Evolutionary conservation across 2,113 vertebrate species (phyloP).

Genomic region (Chaenogobius annularis): DNA sequence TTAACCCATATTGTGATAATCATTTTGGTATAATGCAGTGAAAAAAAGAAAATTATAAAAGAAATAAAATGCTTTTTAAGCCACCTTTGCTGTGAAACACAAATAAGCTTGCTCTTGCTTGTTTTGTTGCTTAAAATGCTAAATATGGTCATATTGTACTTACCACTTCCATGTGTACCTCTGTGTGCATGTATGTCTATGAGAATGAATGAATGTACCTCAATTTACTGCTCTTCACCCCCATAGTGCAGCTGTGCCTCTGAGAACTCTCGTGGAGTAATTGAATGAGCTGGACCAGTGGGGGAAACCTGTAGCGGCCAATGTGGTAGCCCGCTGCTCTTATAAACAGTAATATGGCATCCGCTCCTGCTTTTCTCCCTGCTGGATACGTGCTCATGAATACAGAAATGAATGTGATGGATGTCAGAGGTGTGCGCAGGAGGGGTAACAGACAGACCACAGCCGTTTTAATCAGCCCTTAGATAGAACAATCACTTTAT

Average conservation of each 20-base stretch:
- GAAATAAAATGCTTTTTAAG: too few species aligned
- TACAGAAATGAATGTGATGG: conserved; percentile 74
- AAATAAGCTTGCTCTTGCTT: not conserved
- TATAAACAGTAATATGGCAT: conserved; percentile 74
- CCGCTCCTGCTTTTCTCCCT: conserved; percentile 63
- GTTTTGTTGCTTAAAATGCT: conserved; percentile 40
- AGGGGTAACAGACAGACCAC: conserved; percentile 53
- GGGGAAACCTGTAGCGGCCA: conserved; percentile 68
- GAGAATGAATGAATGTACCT: conserved; percentile 64
- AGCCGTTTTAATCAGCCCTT: conserved; percentile 73
- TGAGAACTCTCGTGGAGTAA: conserved; percentile 75
- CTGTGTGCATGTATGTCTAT: conserved; percentile 28
- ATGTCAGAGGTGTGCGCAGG: conserved; percentile 69
- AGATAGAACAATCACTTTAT: conserved; percentile 77
- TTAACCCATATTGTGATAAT: too few species aligned
- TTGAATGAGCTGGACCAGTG: conserved; percentile 68
- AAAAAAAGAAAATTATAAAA: too few species aligned
- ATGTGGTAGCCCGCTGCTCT: conserved; percentile 70
- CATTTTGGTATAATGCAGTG: too few species aligned
- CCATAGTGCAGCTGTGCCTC: conserved; percentile 72
- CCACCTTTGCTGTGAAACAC: not conserved
- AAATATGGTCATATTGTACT: conserved; percentile 17
- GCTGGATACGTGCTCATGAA: conserved; percentile 68
- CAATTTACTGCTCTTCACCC: conserved; percentile 72
- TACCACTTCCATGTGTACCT: conserved; percentile 51